A percentile compares a stretch with the other conserved stretches of the same genome.
Evolutionary conservation across 53 echinoderm and acorn worm genomes (phyloP).

Genomic region (Astropecten irregularis): DNA sequence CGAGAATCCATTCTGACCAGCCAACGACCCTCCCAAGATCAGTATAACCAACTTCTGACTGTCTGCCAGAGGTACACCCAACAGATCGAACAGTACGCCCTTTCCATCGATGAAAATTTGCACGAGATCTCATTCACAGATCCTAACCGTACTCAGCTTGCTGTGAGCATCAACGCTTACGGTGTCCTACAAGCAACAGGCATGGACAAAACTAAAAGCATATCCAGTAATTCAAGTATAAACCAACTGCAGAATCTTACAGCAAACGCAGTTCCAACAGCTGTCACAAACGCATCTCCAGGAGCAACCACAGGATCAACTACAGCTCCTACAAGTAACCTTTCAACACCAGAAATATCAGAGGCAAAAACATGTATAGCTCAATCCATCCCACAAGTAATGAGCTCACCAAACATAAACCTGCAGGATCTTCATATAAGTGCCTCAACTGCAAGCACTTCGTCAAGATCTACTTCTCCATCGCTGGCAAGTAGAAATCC

Average conservation of each 20-base stretch:
- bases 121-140: slow-evolving; percentile 66
- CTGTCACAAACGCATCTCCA: not conserved
- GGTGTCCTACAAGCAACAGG: slow-evolving; percentile 50
- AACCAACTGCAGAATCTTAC: slow-evolving; percentile 7
- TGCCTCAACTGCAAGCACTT: not conserved
- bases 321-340: slow-evolving; percentile 4
- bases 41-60: slow-evolving; percentile 76
- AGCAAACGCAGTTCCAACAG: not conserved
- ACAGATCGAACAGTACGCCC: slow-evolving; percentile 89
- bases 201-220: slow-evolving; percentile 24
- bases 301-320: not conserved
- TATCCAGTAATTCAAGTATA: not conserved
- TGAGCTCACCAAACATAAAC: slow-evolving; percentile 9
- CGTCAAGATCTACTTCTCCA: slow-evolving; percentile 36
- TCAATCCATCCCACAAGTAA: not conserved
- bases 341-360: slow-evolving; percentile 11
- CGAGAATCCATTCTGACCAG: slow-evolving; percentile 67
- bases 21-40: slow-evolving; percentile 68
- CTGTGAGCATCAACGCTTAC: slow-evolving; percentile 83
- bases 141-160: slow-evolving; percentile 76
- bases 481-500: slow-evolving; percentile 1
- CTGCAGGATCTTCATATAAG: slow-evolving; percentile 13
- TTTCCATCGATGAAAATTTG: slow-evolving; percentile 77
- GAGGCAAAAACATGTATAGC: not conserved
- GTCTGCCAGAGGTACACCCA: slow-evolving; percentile 76